These are phyloP conservation scores for Sylvia atricapilla DNA, from an alignment of 2,113 vertebrate species.

Conservation along the genomic window DNA sequence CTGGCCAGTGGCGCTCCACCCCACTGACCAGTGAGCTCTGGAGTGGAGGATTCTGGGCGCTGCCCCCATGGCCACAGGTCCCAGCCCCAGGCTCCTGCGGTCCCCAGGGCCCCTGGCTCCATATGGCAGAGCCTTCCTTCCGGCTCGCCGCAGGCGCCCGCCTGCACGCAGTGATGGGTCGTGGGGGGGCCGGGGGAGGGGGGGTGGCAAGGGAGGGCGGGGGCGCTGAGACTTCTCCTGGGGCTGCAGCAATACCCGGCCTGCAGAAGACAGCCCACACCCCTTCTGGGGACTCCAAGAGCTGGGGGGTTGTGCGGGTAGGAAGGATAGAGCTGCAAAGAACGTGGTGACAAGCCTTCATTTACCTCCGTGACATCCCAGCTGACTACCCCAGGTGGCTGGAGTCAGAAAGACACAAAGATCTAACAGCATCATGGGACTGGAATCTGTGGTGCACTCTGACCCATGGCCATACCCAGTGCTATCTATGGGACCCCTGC, in stretches of 20 bases:
- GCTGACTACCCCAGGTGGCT: not conserved
- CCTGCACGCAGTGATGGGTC: fast-evolving
- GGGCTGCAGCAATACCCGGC: not conserved
- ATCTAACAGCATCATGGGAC: not conserved
- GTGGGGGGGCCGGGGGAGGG: too few relatives aligned
- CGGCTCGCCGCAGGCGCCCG: fast-evolving
- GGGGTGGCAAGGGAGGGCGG: fast-evolving
- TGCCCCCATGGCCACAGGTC: not conserved
- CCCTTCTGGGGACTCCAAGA: not conserved
- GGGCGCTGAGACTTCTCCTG: not conserved
- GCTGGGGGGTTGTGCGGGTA: fast-evolving
- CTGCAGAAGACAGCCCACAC: not conserved
- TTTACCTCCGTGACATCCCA: not conserved
- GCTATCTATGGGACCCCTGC: not conserved
- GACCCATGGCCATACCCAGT: not conserved
- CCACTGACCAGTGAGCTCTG: fast-evolving
- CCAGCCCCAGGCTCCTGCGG: not conserved
- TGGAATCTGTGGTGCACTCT: not conserved
- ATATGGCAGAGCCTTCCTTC: slow-evolving; percentile 11
- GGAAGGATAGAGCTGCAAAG: not conserved
- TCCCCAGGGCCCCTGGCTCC: not conserved
- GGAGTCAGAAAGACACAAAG: not conserved
- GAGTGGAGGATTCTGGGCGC: not conserved
- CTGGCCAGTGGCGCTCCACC: not conserved
- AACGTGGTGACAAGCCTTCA: fast-evolving